Evolutionary conservation across 1,140 invertebrate genomes (phyloP).

Genomic region (Drosophila ogumai): DNA sequence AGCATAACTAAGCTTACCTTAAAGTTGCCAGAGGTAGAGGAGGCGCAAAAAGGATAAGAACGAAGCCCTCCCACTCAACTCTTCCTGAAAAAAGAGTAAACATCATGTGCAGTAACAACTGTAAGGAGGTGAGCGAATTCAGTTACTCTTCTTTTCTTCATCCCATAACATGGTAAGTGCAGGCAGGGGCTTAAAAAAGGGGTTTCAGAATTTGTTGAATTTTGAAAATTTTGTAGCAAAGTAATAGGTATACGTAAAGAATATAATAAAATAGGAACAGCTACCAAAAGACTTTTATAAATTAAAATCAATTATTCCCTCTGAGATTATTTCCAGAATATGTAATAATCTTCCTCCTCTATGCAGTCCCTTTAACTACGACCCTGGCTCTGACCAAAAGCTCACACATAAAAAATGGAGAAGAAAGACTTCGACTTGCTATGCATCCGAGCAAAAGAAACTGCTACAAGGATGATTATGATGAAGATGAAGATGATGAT

Average conservation of each 20-base stretch:
- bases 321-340: too few species aligned
- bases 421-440: neutral
- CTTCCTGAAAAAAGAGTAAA: constrained; percentile 21
- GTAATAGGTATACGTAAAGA: neutral
- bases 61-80: constrained; percentile 2
- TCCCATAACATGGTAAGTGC: constrained; percentile 19
- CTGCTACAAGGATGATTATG: constrained; percentile 27
- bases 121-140: neutral
- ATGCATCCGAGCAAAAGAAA: constrained; percentile 42
- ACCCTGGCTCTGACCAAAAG: neutral
- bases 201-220: neutral
- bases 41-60: constrained; percentile 14
- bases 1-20: constrained; percentile 28
- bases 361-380: neutral
- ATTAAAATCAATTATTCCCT: neutral
- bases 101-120: constrained; percentile 8
- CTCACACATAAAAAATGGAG: neutral
- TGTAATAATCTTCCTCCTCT: too few species aligned
- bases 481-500: constrained; percentile 19
- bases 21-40: constrained; percentile 42
- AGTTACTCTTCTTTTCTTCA: constrained; percentile 10
- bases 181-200: neutral
- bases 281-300: neutral
- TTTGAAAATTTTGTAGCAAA: neutral
- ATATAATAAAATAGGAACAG: neutral